Evolutionary conservation across 2,113 vertebrate species (phyloP), one percentile per base, ranked within the genome.

Genomic region (Rutilus rutilus): DNA sequence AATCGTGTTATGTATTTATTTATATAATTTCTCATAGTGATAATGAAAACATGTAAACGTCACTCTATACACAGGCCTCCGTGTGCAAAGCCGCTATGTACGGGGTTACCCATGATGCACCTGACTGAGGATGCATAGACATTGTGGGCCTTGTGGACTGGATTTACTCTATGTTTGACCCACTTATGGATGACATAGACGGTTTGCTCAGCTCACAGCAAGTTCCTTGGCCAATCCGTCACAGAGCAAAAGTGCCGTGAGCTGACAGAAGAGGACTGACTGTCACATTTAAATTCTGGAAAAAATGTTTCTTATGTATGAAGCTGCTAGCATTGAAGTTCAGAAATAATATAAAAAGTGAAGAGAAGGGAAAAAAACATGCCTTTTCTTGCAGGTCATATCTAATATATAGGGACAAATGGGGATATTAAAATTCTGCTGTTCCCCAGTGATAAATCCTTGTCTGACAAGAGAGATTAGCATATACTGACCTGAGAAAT

Each of bases 31-130:
- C 33, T 11, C 9, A 47, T 25, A 47, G 42, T 15, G 9, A 45
- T n/a, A 12, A 27, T 27, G n/a, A 12, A 73, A 74, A 47, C 42
- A 8, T 50, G 36, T 78, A 77, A 77, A 77, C 36, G n/a, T 8
- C 45, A 65, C 45, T 23, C 42, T 79, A 39, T 15, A 7, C n/a
- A 25, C 67, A 39, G 17, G 47, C 52, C 30, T 30, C 30, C 21
- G 17, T 7, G 2, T 47, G 33, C 21, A 23, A 69, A 36, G 6
- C 19, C 81, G 54, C 52, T 52, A 5, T 12, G 25, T 52, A 21
- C 14, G 59, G 52, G 59, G 52, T 76, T 84, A 84, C 75, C 78
- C 64, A 65, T 71, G 50, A 78, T 78, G 71, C 83, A 59, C 73
- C 57, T 76, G 42, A 3, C 62, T 42, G 83, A 57, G 45, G 3